Evolutionary conservation across 2,888 invertebrate species (phyloP), one percentile per base, ranked within the genome.

Genomic region (Belgica antarctica): DNA sequence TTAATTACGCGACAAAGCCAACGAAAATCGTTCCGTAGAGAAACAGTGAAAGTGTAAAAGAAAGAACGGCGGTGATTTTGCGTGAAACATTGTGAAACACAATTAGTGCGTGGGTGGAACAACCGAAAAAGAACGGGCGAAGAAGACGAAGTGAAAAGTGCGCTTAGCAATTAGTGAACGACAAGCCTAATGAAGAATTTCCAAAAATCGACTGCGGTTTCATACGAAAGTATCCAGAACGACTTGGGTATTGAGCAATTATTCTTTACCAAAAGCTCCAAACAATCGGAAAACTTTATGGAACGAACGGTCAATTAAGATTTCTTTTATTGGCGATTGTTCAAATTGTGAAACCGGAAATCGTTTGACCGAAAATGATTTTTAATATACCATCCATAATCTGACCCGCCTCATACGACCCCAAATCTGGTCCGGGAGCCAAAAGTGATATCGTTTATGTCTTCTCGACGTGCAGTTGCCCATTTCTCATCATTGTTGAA

Each of bases 21-120:
- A n/a, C 22, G 52, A 52, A 52, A 22, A n/a, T n/a, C 52, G 22
- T n/a, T 52, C 19, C 52, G 8, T n/a, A n/a, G 46, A 41, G 41
- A 41, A n/a, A 15, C 41, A 15, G 41, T 41, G 10, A n/a, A 19
- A 12, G 3, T 52, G 19, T 52, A n/a, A n/a, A n/a, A n/a, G n/a
- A n/a, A n/a, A n/a, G n/a, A n/a, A n/a, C n/a, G n/a, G n/a, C 52
- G 22, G 22, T 52, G 17, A 52, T 52, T 52, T 22, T 52, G 19
- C 52, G 22, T 19, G 52, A 52, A 31, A 52, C 52, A 19, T 52
- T 52, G 17, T 52, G 52, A 8, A 52, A 17, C 19, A 52, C 22
- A 52, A 52, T 52, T 52, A 52, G 52, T 52, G 52, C 52, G 52
- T 17, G 52, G 52, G 52, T n/a, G 52, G 52, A 52, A 31, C n/a